Percentiles rank a stretch among this genome's conserved stretches.
phyloP scores from a whole-genome alignment of 2,797 vertebrate species.

The Pseudotriccus pelzelni region DNA sequence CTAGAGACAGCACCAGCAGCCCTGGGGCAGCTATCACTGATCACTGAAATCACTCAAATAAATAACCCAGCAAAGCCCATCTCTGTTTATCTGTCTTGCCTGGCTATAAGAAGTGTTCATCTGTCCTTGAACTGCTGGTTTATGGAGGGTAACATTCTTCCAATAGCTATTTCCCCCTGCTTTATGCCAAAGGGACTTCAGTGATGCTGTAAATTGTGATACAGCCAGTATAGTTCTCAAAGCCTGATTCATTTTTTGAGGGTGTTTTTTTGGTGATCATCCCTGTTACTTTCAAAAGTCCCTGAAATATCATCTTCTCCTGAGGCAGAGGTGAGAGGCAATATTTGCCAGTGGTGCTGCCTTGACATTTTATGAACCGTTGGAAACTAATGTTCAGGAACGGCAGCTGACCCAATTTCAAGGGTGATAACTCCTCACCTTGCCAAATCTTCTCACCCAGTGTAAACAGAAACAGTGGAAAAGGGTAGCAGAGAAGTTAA shows the following conservation, averaged over 20 bases:
- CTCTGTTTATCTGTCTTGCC: neutral
- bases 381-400: neutral
- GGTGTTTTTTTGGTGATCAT: neutral
- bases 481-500: neutral
- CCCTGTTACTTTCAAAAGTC: neutral
- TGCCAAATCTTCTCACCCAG: neutral
- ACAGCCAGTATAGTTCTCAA: fast-evolving
- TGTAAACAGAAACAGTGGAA: neutral
- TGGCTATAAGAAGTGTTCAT: neutral
- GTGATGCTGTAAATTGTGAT: neutral
- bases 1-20: neutral
- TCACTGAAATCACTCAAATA: neutral
- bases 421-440: neutral
- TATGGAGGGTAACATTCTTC: neutral
- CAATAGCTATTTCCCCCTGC: neutral
- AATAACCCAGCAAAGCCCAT: neutral
- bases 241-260: neutral
- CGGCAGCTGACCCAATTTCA: neutral
- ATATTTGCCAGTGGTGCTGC: neutral
- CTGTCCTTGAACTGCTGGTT: neutral
- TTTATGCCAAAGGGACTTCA: neutral
- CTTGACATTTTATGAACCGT: neutral
- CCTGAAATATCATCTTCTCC: neutral
- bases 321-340: neutral
- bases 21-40: neutral